Conservation (phyloP, 2,888 invertebrate genomes). For the Tupiocoris notatus region DNA sequence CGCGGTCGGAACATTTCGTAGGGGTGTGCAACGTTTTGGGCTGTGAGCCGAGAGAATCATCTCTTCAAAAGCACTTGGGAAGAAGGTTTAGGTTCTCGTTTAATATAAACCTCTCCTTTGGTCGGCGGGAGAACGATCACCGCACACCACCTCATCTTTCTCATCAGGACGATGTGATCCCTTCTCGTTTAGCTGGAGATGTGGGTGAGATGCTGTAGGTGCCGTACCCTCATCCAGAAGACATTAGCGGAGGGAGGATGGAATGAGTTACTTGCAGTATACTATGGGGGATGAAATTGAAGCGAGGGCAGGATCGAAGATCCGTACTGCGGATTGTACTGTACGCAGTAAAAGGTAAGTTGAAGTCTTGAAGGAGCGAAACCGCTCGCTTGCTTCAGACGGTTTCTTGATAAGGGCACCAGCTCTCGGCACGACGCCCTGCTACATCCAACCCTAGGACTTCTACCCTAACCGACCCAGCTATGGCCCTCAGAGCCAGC, state of each 20-base stretch:
- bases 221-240: slow-evolving; percentile 27
- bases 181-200: not conserved
- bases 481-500: not conserved
- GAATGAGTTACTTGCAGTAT: not conserved
- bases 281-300: not conserved
- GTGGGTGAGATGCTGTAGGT: not conserved
- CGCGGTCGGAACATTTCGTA: not conserved
- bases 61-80: slow-evolving; percentile 34
- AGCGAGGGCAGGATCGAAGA: not conserved
- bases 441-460: not conserved
- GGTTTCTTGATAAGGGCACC: slow-evolving; percentile 38
- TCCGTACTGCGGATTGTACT: not conserved
- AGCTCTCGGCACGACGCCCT: slow-evolving; percentile 18
- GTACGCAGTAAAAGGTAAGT: not conserved
- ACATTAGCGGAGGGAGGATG: slow-evolving; percentile 24
- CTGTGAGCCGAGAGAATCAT: slow-evolving; percentile 12
- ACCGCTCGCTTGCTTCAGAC: slow-evolving; percentile 32
- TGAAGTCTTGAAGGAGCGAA: slow-evolving; percentile 34
- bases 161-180: not conserved
- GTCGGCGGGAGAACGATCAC: not conserved
- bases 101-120: slow-evolving; percentile 36
- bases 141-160: not conserved
- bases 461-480: not conserved
- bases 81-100: slow-evolving; percentile 11
- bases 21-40: slow-evolving; percentile 29